phyloP scores from a whole-genome alignment of 2,888 invertebrate species.

The Atethmia centrago region DNA sequence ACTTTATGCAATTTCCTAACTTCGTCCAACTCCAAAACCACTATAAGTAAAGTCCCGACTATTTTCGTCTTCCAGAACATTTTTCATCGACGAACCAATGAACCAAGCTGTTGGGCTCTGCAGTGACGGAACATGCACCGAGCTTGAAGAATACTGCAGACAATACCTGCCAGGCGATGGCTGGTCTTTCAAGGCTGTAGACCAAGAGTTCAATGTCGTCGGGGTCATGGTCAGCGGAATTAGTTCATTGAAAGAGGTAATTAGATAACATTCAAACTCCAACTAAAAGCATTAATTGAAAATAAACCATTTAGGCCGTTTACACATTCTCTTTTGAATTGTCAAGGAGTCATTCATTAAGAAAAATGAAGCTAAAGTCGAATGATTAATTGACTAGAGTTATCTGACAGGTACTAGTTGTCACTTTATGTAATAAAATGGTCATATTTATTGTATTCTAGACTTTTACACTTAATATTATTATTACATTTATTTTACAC shows the following conservation, averaged over 20 bases:
- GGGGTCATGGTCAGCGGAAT: constrained; percentile 90
- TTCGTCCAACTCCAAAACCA: neutral
- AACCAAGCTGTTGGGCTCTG: constrained; percentile 90
- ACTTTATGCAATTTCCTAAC: neutral
- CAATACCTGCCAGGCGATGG: constrained; percentile 89
- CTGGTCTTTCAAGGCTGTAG: constrained; percentile 91
- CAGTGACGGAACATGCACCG: constrained; percentile 84
- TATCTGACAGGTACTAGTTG: too few species aligned
- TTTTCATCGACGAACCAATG: constrained; percentile 92
- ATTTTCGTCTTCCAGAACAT: constrained; percentile 80
- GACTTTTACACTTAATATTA: too few species aligned
- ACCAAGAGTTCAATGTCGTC: constrained; percentile 90
- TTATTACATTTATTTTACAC: too few species aligned
- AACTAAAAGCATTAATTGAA: neutral
- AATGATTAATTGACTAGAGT: too few species aligned
- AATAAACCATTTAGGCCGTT: neutral
- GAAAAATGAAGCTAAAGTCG: neutral
- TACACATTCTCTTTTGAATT: neutral
- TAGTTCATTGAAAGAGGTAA: constrained; percentile 78
- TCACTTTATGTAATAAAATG: too few species aligned
- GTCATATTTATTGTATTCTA: too few species aligned
- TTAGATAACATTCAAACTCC: neutral
- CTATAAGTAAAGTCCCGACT: neutral
- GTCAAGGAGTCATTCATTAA: neutral
- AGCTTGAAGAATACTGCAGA: constrained; percentile 92